phyloP scores from a whole-genome alignment of 2,888 invertebrate genomes.

The Chaetogeoica ovagalla region DNA sequence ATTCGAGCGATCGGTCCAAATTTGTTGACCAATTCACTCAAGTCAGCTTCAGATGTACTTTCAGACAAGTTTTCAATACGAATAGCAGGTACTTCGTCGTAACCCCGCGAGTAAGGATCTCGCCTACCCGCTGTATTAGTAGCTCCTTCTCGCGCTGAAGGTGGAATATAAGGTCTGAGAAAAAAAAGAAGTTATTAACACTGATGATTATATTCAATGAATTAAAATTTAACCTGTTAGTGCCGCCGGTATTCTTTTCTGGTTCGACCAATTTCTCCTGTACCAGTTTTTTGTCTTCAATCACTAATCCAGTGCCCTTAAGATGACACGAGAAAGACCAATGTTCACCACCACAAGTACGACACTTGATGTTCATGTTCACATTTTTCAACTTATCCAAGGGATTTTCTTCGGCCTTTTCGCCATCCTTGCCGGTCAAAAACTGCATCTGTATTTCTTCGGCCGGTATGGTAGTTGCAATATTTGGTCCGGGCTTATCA shows the following conservation, averaged over 20 bases:
- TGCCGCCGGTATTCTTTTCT: constrained; percentile 14
- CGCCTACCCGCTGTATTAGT: constrained; percentile 68
- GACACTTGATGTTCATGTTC: constrained; percentile 73
- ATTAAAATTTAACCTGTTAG: constrained; percentile 32
- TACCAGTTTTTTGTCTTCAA: constrained; percentile 41
- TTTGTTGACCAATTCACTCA: constrained; percentile 91
- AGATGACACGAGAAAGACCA: constrained; percentile 98
- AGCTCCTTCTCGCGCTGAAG: constrained; percentile 82
- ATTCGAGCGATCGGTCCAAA: constrained; percentile 92
- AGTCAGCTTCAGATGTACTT: constrained; percentile 90
- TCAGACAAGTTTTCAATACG: constrained; percentile 97
- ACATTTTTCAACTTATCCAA: constrained; percentile 79
- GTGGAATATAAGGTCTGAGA: constrained; percentile 74
- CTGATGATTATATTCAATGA: background rate
- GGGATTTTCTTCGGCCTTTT: constrained; percentile 81
- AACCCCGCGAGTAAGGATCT: constrained; percentile 70
- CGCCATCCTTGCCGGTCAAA: constrained; percentile 83
- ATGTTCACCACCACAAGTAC: constrained; percentile 93
- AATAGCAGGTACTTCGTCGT: constrained; percentile 86
- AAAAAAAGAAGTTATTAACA: background rate
- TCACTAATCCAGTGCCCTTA: constrained; percentile 63
- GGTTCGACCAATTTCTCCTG: constrained; percentile 35
- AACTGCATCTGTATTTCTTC: constrained; percentile 83
- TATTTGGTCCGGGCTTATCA: constrained; percentile 95
- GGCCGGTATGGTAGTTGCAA: constrained; percentile 88